Base-by-base conservation (phyloP, 53 echinoderm and acorn worm species). In the Hippasteria phrygiana region DNA sequence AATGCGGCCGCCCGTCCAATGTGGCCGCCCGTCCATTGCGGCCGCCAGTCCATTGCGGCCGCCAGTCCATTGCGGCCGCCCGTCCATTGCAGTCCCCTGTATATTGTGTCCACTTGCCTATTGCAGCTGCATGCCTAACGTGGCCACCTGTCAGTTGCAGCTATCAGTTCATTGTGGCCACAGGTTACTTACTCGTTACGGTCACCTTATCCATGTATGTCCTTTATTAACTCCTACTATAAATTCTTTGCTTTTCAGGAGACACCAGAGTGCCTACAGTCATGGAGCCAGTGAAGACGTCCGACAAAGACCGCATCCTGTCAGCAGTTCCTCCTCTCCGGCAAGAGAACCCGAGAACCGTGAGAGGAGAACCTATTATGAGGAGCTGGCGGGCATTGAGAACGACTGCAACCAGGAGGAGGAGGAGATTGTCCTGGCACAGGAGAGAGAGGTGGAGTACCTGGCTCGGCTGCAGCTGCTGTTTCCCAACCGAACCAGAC, bases 301-400 rank as follows among this genome's bases (percentile, higher is more conserved):
- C 34, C 17, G 85, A 85, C 50, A 69, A 10, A 69, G 71, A 35
- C 85, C 54, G 6, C 85, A 71, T 38, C 31, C 35, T 0, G 50
- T 36, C 24, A 71, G 85, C 22, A 71, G 85, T 37, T 85, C 71
- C 43, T 71, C 85, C 1, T 85, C 85, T 3, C 85, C 85, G 22
- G 28, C 31, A 8, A 85, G 71, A 73, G 82, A 73, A 5, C 81
- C 65, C 2, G 97, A 97, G 48, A 97, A 95, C 73, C 78, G 95
- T 26, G 97, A 97, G 18, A 71, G 97, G 43, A 76, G 97, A 40
- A 95, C 78, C 69, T 95, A 97, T 72, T 97, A 97, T 54, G 88
- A 93, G 66, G 97, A 95, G 55, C 90, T 97, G 26, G 97, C 97
- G 12, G 97, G 97, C 0, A 95, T 97, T n/a, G 97, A 97, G 69